Evolutionary conservation across 92 coral and sea anemone species (phyloP).

Genomic region (Pocillopora meandrina): DNA sequence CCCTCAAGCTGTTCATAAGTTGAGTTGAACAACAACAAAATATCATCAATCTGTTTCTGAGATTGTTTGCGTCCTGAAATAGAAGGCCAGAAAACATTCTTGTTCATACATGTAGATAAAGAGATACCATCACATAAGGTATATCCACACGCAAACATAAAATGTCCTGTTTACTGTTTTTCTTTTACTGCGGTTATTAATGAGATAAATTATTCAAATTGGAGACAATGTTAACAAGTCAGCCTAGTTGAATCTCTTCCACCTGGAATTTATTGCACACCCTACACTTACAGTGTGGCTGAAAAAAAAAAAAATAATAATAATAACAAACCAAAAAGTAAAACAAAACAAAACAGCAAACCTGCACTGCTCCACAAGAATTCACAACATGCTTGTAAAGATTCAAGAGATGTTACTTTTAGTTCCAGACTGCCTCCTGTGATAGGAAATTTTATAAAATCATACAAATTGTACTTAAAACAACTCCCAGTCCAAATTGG

Average conservation of each 20-base stretch:
- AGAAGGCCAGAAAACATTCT: neutral
- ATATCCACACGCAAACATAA: too few relatives aligned
- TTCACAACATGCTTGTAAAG: conserved; percentile 86
- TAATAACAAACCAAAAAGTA: neutral
- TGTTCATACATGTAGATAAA: neutral
- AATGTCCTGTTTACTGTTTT: too few relatives aligned
- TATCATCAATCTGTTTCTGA: conserved; percentile 79
- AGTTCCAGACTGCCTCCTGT: conserved; percentile 85
- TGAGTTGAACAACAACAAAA: conserved; percentile 67
- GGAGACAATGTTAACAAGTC: too few relatives aligned
- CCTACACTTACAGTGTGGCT: too few relatives aligned
- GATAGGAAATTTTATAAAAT: neutral
- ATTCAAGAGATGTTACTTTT: conserved; percentile 77
- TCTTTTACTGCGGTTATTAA: too few relatives aligned
- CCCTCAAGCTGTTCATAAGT: conserved; percentile 84
- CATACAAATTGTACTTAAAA: neutral
- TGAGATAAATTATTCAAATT: too few relatives aligned
- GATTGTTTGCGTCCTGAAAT: conserved; percentile 72
- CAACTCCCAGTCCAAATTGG: too few relatives aligned
- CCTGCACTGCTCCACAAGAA: conserved; percentile 94
- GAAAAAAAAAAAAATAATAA: too few relatives aligned
- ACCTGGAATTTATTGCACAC: too few relatives aligned
- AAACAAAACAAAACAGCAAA: conserved; percentile 5
- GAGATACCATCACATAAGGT: too few relatives aligned
- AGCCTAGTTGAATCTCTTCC: too few relatives aligned